Conservation (phyloP, 2,888 invertebrate species). For the Acrocyrtus sp. region DNA sequence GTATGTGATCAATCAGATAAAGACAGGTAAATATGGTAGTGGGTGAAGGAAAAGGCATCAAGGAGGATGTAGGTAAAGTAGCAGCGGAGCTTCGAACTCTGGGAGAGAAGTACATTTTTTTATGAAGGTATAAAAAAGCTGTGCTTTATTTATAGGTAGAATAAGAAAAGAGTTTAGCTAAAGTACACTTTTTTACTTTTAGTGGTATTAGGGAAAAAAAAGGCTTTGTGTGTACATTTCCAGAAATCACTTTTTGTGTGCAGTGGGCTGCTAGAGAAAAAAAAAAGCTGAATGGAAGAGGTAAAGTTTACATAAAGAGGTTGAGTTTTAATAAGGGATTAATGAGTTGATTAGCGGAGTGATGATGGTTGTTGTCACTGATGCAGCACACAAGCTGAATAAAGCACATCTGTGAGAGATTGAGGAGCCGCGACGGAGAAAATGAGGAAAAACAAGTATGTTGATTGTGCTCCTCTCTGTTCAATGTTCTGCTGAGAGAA, state of each 20-base stretch:
- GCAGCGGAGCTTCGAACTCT: too few relatives aligned
- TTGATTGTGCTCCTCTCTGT: conserved; percentile 11
- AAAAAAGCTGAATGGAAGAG: too few relatives aligned
- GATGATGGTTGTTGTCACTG: conserved; percentile 32
- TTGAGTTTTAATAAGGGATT: conserved; percentile 48
- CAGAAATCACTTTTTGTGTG: too few relatives aligned
- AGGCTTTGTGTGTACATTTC: background rate
- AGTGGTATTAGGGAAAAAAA: background rate
- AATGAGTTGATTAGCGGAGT: conserved; percentile 48
- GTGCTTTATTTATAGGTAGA: background rate
- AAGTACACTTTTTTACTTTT: background rate
- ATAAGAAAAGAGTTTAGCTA: background rate
- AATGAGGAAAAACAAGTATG: conserved; percentile 10
- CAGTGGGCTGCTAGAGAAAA: too few relatives aligned
- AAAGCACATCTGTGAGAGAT: conserved; percentile 44
- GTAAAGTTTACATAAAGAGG: conserved; percentile 24
- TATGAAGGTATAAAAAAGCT: background rate
- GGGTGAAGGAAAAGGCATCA: too few relatives aligned
- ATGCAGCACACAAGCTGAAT: conserved; percentile 15
- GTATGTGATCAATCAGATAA: background rate
- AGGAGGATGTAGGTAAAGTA: too few relatives aligned
- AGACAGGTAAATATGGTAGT: background rate
- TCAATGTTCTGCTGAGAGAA: background rate
- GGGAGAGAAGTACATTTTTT: too few relatives aligned
- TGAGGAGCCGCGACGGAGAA: conserved; percentile 11